Conservation (phyloP, 1,140 invertebrate species). For the Cydia strobilella region DNA sequence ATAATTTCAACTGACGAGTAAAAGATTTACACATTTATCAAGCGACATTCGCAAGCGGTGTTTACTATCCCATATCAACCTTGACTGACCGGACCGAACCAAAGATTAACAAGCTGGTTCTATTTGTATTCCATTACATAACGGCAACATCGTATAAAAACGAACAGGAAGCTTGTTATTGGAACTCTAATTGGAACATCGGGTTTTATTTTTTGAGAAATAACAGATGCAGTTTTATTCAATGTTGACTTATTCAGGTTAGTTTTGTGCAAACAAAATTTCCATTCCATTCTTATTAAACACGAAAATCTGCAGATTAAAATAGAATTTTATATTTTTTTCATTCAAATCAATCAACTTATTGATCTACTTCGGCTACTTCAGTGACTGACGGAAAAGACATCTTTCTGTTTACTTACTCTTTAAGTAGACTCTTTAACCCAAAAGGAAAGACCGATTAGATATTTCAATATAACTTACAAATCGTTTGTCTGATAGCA, state of each 20-base stretch:
- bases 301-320: no score
- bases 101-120: slow-evolving; percentile 12
- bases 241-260: background rate
- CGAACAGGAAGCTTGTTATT: slow-evolving; percentile 26
- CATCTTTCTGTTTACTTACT: no score
- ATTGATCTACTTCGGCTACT: no score
- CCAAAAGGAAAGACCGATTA: no score
- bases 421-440: no score
- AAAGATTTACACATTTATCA: background rate
- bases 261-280: no score
- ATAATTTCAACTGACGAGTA: background rate
- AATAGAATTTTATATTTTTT: no score
- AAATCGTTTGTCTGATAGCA: no score
- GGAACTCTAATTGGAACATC: slow-evolving; percentile 5
- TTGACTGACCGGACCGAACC: background rate
- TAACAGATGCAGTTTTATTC: background rate
- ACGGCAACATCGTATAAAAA: slow-evolving; percentile 9
- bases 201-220: background rate
- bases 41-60: background rate
- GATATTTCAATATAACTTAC: no score
- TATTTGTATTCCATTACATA: slow-evolving; percentile 21
- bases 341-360: no score
- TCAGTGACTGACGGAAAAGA: no score
- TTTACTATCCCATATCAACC: background rate
- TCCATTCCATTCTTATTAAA: no score